These are phyloP conservation scores for Himantopus leucocephalus DNA, from an alignment of 2,113 vertebrate species.

Conservation along the genomic window DNA sequence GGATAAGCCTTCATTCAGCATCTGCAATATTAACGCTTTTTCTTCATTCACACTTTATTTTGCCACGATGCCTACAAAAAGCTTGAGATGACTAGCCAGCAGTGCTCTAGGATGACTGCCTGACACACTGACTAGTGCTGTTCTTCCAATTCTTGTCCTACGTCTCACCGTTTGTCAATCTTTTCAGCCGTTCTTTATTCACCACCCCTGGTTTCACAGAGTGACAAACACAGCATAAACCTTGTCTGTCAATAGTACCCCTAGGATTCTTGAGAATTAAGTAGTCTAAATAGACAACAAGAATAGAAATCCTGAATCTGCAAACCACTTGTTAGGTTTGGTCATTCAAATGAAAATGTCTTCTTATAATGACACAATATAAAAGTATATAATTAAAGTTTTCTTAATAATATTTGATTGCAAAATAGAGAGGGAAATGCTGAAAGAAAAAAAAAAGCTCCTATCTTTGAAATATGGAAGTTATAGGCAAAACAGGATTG, in stretches of 20 bases:
- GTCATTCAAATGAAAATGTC: not conserved
- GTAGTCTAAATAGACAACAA: not conserved
- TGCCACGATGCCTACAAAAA: not conserved
- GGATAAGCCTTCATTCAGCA: not conserved
- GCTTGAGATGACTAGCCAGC: not conserved
- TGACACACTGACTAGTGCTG: not conserved
- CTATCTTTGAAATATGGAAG: not conserved
- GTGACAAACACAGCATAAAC: not conserved
- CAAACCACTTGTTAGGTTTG: not conserved
- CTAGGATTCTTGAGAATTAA: not conserved
- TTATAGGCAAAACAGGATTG: not conserved
- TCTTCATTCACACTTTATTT: not conserved
- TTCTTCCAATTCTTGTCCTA: not conserved
- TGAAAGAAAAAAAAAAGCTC: not conserved
- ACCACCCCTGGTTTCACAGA: not conserved
- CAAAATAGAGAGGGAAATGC: not conserved
- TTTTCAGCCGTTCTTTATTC: not conserved
- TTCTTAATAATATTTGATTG: not conserved
- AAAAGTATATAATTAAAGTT: not conserved
- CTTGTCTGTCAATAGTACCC: no score
- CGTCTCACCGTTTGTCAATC: accelerated
- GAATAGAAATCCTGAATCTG: not conserved
- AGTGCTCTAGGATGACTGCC: not conserved
- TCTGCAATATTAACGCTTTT: not conserved
- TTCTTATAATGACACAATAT: not conserved